Conservation (phyloP, 2,113 vertebrate genomes). For the Noctilio leporinus region DNA sequence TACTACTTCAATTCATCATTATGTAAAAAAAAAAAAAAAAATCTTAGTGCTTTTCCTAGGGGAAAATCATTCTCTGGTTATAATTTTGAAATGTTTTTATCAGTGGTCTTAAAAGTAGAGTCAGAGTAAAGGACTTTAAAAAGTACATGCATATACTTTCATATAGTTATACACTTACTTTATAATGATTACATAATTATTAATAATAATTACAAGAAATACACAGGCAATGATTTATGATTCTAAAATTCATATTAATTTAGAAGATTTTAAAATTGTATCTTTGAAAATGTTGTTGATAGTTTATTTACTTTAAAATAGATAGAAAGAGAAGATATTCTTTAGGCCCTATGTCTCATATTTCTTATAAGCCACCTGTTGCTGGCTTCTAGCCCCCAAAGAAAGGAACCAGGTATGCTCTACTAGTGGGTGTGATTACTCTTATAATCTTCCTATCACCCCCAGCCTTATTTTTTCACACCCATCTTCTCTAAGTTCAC, state of each 20-base stretch:
- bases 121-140: not conserved
- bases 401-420: not conserved
- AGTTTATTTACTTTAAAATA: not conserved
- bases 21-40: too few species aligned
- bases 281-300: not conserved
- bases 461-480: not conserved
- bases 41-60: not conserved
- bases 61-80: not conserved
- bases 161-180: not conserved
- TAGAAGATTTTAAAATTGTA: not conserved
- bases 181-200: too few species aligned
- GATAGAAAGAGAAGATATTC: not conserved
- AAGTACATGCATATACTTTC: not conserved
- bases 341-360: not conserved
- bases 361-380: not conserved
- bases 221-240: not conserved
- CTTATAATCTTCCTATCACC: not conserved
- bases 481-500: not conserved
- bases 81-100: not conserved
- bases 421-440: not conserved
- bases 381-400: not conserved
- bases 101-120: not conserved
- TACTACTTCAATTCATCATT: not conserved
- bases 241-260: conserved; percentile 1
- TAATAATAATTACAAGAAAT: not conserved